phyloP scores from a whole-genome alignment of 1,140 invertebrate species.

The Himalopsyche phryganea region DNA sequence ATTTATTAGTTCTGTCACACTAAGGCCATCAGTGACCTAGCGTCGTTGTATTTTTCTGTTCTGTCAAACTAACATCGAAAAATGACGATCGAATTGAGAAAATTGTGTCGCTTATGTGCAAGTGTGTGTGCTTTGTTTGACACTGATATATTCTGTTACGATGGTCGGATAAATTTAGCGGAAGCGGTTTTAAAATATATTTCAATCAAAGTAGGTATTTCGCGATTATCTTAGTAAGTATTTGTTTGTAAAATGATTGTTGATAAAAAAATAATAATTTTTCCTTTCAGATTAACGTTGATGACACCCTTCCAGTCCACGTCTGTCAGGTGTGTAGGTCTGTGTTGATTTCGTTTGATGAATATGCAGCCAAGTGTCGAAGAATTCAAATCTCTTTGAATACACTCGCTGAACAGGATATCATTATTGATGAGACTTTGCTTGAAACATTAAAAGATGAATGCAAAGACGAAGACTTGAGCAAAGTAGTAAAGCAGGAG shows the following conservation, averaged over 20 bases:
- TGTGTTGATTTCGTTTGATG: slow-evolving; percentile 2
- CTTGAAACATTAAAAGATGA: neutral
- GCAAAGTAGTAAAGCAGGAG: too few relatives aligned
- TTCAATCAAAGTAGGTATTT: slow-evolving; percentile 4
- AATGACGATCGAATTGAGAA: neutral
- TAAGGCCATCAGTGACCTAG: too few relatives aligned
- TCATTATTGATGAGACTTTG: neutral
- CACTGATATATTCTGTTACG: neutral
- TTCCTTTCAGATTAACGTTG: slow-evolving; percentile 1
- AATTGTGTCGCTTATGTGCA: slow-evolving; percentile 3
- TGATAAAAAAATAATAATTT: neutral
- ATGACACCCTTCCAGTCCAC: neutral
- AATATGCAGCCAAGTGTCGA: slow-evolving; percentile 5
- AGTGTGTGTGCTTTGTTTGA: neutral
- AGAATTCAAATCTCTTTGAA: slow-evolving; percentile 2
- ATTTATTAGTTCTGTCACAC: too few relatives aligned
- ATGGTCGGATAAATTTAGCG: neutral
- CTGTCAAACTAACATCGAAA: too few relatives aligned
- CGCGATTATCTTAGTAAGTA: neutral
- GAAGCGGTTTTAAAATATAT: slow-evolving; percentile 6
- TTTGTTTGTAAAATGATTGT: neutral
- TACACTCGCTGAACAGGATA: neutral
- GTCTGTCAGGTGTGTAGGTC: neutral
- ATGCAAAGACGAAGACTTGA: neutral
- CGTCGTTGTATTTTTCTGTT: too few relatives aligned